Evolutionary conservation across 2,888 invertebrate genomes (phyloP).

Genomic region (Sussaba pulchella): DNA sequence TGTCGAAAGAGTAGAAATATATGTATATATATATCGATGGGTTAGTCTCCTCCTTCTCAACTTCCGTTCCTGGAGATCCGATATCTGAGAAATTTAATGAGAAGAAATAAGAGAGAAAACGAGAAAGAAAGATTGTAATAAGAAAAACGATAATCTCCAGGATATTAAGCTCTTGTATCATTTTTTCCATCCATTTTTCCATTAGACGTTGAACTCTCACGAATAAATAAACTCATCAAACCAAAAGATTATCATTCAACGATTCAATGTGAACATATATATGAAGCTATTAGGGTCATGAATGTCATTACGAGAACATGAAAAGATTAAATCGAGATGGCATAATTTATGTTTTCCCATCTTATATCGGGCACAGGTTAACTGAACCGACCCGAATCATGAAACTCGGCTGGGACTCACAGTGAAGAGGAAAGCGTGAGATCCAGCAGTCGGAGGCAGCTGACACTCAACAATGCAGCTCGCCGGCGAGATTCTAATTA

Average conservation of each 20-base stretch:
- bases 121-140: conserved; percentile 27
- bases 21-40: conserved; percentile 6
- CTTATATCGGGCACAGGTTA: conserved; percentile 8
- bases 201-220: not conserved
- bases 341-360: not conserved
- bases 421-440: conserved; percentile 59
- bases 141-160: conserved; percentile 16
- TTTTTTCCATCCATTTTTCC: not conserved
- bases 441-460: conserved; percentile 67
- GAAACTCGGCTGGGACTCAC: conserved; percentile 56
- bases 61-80: conserved; percentile 4
- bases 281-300: no score
- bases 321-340: not conserved
- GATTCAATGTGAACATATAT: not conserved
- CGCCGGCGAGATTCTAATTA: conserved; percentile 24
- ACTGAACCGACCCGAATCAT: conserved; percentile 65
- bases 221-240: not conserved
- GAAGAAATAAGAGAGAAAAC: conserved; percentile 8
- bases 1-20: conserved; percentile 10
- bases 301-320: not conserved
- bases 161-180: conserved; percentile 11
- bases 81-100: conserved; percentile 32
- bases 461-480: not conserved
- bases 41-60: not conserved
- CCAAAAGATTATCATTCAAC: not conserved